Evolutionary conservation across 2,888 invertebrate genomes (phyloP), one percentile per base, ranked within the genome.

Genomic region (Epistrophe eligans): DNA sequence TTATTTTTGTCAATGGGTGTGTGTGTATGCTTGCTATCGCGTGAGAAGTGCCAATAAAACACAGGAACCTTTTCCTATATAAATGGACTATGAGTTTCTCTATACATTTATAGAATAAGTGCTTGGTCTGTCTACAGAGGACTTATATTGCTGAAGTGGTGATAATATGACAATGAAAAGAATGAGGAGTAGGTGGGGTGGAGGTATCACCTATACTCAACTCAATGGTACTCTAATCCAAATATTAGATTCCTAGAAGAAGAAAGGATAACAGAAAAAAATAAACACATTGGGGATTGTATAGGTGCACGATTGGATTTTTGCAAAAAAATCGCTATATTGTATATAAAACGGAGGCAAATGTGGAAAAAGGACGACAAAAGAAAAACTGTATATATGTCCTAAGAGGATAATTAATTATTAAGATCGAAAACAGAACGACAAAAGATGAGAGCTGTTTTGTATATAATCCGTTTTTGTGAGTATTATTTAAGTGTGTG

Each of bases 321-420:
- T 48, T 62, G 10, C n/a, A 62, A 50, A 17, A 32, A 9, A 24
- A 24, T 3, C 2, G 8, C n/a, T 45, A 6, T 45, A 45, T 45
- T 38, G 1, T 40, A 64, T 45, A 77, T 35, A 67, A 66, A 73
- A 52, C 35, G 45, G 10, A 50, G 50, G 43, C 9, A 45, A 38
- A 50, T 15, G 13, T 9, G 15, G 9, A 50, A 67, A 50, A 50
- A 55, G 40, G 24, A 70, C 11, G 19, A 52, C 52, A 58, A 70
- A 50, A 40, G 64, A 55, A 64, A 57, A 50, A 60, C 52, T 62
- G 24, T 74, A 74, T 43, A 15, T 32, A 28, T 73, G 70, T 73
- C 72, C 87, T 83, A 40, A 83, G 79, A 87, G 87, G 87, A 87
- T 83, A 87, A 87, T 87, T 87, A 83, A 87, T 87, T 87, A 87